phyloP scores from a whole-genome alignment of 2,113 vertebrate species.

The Aptenodytes forsteri region DNA sequence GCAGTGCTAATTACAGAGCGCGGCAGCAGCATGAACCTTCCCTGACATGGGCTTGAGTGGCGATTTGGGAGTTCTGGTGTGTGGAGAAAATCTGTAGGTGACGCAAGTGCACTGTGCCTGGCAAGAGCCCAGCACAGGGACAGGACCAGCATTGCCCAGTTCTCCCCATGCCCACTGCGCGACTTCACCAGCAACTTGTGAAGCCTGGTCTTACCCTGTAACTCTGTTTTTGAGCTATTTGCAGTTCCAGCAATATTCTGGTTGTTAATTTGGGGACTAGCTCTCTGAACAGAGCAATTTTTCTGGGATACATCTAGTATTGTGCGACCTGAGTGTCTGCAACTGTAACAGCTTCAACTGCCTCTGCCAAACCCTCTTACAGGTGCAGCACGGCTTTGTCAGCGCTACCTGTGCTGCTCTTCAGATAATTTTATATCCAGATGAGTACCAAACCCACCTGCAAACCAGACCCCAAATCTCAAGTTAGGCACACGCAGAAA shows the following conservation, averaged over 20 bases:
- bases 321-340: background rate
- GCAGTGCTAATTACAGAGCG: no score
- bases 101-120: no score
- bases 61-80: background rate
- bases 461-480: background rate
- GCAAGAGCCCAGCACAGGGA: background rate
- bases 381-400: rapidly evolving
- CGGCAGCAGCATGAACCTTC: rapidly evolving
- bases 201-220: background rate
- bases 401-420: rapidly evolving
- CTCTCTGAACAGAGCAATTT: background rate
- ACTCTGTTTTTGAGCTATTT: background rate
- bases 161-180: background rate
- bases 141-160: background rate
- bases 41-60: background rate
- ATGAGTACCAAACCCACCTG: background rate
- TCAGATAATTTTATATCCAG: background rate
- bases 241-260: background rate
- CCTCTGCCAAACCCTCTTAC: background rate
- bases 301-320: background rate
- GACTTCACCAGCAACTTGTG: background rate
- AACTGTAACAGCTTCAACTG: rapidly evolving
- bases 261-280: background rate
- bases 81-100: background rate
- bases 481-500: background rate